Evolutionary conservation across 2,888 invertebrate genomes (phyloP).

Genomic region (Anorthoa munda): DNA sequence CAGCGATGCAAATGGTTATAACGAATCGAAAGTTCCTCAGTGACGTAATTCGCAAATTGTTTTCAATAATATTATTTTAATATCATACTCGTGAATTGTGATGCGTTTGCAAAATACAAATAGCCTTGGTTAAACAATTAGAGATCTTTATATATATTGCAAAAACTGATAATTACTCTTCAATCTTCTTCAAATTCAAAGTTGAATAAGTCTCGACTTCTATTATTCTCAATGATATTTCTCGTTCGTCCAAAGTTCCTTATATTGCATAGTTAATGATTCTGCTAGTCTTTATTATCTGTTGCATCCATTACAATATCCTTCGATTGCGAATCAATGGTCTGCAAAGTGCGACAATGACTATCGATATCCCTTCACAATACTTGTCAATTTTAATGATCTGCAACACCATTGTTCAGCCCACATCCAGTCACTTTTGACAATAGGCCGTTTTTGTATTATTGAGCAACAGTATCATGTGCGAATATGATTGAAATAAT

Average conservation of each 20-base stretch:
- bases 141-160: constrained; percentile 30
- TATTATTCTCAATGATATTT: constrained; percentile 1
- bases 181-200: constrained; percentile 7
- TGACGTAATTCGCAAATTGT: constrained; percentile 49
- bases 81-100: constrained; percentile 46
- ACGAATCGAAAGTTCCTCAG: constrained; percentile 51
- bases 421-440: constrained; percentile 69
- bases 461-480: constrained; percentile 62
- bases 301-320: constrained; percentile 47
- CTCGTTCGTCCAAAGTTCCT: neutral
- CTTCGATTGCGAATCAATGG: constrained; percentile 56
- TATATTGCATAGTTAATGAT: constrained; percentile 3
- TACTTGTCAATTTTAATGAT: constrained; percentile 75
- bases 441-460: constrained; percentile 53
- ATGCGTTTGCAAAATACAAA: constrained; percentile 51
- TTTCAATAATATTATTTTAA: constrained; percentile 36
- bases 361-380: constrained; percentile 65
- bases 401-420: constrained; percentile 74
- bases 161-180: constrained; percentile 42
- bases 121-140: constrained; percentile 51
- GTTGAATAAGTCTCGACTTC: neutral
- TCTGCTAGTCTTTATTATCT: constrained; percentile 4
- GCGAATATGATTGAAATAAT: constrained; percentile 54
- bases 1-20: constrained; percentile 26
- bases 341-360: constrained; percentile 45